Conservation (phyloP, 2,888 invertebrate species). For the Volucella inflata region DNA sequence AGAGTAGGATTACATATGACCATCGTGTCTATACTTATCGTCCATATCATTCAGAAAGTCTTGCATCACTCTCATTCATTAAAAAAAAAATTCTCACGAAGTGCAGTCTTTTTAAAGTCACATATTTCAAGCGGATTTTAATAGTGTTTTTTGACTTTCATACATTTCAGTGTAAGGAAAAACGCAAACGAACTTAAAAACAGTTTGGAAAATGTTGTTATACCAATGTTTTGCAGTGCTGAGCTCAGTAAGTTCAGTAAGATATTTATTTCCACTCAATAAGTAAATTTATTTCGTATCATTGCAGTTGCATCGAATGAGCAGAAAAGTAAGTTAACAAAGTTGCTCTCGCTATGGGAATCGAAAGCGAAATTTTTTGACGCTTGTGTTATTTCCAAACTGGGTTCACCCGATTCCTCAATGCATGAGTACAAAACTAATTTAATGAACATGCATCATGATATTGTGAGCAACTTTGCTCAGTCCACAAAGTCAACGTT, state of each 20-base stretch:
- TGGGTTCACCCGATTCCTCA: slow-evolving; percentile 94
- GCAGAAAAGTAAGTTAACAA: slow-evolving; percentile 95
- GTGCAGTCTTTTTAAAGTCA: slow-evolving; percentile 13
- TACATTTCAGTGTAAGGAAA: slow-evolving; percentile 93
- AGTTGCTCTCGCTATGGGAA: slow-evolving; percentile 97
- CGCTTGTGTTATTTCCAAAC: slow-evolving; percentile 91
- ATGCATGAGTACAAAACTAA: slow-evolving; percentile 95
- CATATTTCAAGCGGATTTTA: background rate
- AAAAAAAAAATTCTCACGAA: slow-evolving; percentile 1
- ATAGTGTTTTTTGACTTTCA: slow-evolving; percentile 40
- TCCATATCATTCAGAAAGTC: no score
- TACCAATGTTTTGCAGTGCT: slow-evolving; percentile 99
- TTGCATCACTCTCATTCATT: background rate
- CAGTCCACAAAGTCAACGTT: slow-evolving; percentile 93
- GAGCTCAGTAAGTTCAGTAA: slow-evolving; percentile 87
- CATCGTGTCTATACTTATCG: no score
- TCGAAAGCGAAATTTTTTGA: slow-evolving; percentile 96
- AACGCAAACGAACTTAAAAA: slow-evolving; percentile 96
- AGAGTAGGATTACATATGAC: no score
- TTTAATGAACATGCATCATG: slow-evolving; percentile 91
- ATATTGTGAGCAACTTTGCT: slow-evolving; percentile 90
- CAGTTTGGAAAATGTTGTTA: slow-evolving; percentile 96
- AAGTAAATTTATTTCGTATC: slow-evolving; percentile 74
- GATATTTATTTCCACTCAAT: background rate
- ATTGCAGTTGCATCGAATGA: slow-evolving; percentile 91